phyloP scores from a whole-genome alignment of 2,888 invertebrate species.

The Petrophora chlorosata region DNA sequence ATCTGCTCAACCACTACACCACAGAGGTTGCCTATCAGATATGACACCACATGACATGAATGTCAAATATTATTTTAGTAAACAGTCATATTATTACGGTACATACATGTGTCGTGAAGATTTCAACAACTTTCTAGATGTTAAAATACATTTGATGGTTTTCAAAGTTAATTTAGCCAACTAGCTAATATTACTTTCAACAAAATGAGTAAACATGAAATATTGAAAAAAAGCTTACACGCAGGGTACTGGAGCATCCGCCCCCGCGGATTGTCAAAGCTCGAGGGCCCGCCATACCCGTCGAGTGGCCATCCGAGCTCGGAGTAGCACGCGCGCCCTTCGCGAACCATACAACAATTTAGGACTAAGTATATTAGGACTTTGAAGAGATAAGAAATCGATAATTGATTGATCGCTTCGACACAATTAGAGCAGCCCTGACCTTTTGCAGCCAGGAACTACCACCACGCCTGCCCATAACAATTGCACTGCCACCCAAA shows the following conservation, averaged over 20 bases:
- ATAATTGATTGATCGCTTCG: constrained; percentile 12
- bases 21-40: too few relatives aligned
- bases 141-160: too few relatives aligned
- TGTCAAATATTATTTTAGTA: too few relatives aligned
- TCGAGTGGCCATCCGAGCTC: constrained; percentile 10
- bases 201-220: constrained; percentile 16
- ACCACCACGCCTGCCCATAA: not conserved
- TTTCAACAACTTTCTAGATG: too few relatives aligned
- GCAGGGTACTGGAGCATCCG: constrained; percentile 7
- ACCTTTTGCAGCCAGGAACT: constrained; percentile 15
- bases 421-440: constrained; percentile 13
- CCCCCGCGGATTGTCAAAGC: constrained; percentile 13
- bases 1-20: too few relatives aligned
- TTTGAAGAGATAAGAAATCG: constrained; percentile 11
- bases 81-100: too few relatives aligned
- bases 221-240: constrained; percentile 18
- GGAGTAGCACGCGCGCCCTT: constrained; percentile 20
- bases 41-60: too few relatives aligned
- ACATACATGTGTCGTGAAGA: too few relatives aligned
- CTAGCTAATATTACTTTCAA: constrained; percentile 2
- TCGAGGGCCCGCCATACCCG: constrained; percentile 6
- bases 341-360: constrained; percentile 6
- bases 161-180: too few relatives aligned
- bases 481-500: too few relatives aligned
- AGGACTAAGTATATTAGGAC: constrained; percentile 17